phyloP scores from a whole-genome alignment of 2,888 invertebrate species.

The Desoria tigrina region DNA sequence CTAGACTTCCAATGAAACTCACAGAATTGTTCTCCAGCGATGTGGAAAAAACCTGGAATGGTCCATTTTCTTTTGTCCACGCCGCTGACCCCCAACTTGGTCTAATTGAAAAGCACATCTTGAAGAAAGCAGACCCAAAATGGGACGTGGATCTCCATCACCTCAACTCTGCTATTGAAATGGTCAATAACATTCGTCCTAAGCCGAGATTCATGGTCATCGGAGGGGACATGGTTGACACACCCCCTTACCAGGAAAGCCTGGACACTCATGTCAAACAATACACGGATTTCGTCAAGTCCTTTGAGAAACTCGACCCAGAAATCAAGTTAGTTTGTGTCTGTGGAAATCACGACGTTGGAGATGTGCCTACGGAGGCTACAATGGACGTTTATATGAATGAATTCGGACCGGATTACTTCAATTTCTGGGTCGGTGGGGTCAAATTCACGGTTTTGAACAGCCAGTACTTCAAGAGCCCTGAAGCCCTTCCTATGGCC shows the following conservation, averaged over 20 bases:
- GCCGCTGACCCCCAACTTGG: conserved; percentile 61
- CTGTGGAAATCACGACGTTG: conserved; percentile 62
- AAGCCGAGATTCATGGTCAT: conserved; percentile 59
- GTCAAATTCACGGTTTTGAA: conserved; percentile 60
- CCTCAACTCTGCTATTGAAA: conserved; percentile 56
- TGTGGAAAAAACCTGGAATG: conserved; percentile 56
- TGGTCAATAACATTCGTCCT: conserved; percentile 58
- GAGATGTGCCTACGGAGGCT: conserved; percentile 58
- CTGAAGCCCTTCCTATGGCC: conserved; percentile 50
- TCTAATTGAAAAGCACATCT: conserved; percentile 57
- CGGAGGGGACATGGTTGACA: conserved; percentile 61
- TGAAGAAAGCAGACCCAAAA: conserved; percentile 53
- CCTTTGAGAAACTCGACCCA: conserved; percentile 56
- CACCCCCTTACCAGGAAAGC: conserved; percentile 55
- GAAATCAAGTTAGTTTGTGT: conserved; percentile 60
- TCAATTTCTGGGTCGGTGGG: conserved; percentile 60
- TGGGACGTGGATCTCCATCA: conserved; percentile 59
- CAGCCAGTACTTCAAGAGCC: conserved; percentile 58
- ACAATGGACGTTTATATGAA: conserved; percentile 55
- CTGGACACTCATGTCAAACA: conserved; percentile 53
- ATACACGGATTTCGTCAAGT: conserved; percentile 56
- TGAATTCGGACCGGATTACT: conserved; percentile 60
- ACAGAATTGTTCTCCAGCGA: not conserved
- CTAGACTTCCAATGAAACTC: conserved; percentile 7
- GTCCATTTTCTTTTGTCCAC: conserved; percentile 59